Conservation (phyloP, 2,113 vertebrate species). For the Uria aalge region DNA sequence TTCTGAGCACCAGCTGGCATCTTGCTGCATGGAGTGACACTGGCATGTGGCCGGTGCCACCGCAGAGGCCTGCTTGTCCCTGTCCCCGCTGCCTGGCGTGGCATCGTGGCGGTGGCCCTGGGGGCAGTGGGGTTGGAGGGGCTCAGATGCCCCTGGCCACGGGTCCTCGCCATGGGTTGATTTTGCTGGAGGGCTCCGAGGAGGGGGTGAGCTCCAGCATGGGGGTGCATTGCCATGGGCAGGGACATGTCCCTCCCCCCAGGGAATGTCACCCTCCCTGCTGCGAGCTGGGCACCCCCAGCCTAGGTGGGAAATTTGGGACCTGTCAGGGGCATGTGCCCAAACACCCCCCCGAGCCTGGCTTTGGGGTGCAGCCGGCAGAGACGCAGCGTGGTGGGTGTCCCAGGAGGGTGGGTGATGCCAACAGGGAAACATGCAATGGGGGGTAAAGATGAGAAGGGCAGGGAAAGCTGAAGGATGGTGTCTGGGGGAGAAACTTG, state of each 20-base stretch:
- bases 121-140: background rate
- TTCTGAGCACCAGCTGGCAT: constrained; percentile 36
- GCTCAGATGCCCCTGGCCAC: rapidly evolving
- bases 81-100: background rate
- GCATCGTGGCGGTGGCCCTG: rapidly evolving
- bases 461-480: background rate
- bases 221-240: rapidly evolving
- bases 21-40: constrained; percentile 16
- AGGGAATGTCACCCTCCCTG: background rate
- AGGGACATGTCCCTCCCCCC: background rate
- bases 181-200: background rate
- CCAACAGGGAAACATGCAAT: too few relatives aligned
- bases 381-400: rapidly evolving
- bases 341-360: background rate
- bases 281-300: background rate
- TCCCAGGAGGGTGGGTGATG: background rate
- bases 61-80: background rate
- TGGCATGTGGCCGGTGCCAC: background rate
- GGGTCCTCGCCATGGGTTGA: rapidly evolving
- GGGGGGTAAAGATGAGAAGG: background rate
- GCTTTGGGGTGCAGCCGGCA: background rate
- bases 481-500: background rate
- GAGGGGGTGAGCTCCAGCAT: background rate
- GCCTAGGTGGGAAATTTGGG: background rate
- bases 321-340: background rate